Percentiles rank a stretch among this genome's conserved stretches.
These are phyloP conservation scores for Lutraria rhynchaena DNA, from an alignment of 1,140 invertebrate genomes.

Conservation along the genomic window DNA sequence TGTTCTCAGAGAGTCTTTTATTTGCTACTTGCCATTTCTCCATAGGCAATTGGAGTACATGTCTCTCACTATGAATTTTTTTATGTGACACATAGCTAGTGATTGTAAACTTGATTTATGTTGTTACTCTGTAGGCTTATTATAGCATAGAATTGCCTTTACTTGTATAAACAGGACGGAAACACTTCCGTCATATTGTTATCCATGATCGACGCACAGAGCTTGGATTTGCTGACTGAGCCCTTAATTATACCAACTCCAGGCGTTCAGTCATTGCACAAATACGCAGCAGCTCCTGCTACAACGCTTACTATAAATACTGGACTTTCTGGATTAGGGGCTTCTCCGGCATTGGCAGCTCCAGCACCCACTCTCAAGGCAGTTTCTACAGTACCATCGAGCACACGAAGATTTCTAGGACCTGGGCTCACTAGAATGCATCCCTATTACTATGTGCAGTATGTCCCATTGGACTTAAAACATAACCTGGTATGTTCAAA, in stretches of 20 bases:
- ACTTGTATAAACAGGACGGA: constrained; percentile 24
- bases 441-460: constrained; percentile 78
- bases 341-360: constrained; percentile 21
- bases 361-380: constrained; percentile 54
- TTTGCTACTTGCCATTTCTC: constrained; percentile 1
- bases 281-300: constrained; percentile 15
- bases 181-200: constrained; percentile 30
- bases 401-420: constrained; percentile 44
- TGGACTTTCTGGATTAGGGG: constrained; percentile 36
- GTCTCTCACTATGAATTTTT: constrained; percentile 15
- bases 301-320: constrained; percentile 49
- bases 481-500: constrained; percentile 60
- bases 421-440: constrained; percentile 73
- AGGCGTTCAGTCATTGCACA: constrained; percentile 35
- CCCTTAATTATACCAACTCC: constrained; percentile 36
- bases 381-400: constrained; percentile 17
- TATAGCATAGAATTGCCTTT: constrained; percentile 12
- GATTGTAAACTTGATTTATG: constrained; percentile 22
- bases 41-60: constrained; percentile 35
- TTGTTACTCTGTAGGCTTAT: not conserved
- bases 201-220: constrained; percentile 60
- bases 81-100: constrained; percentile 22
- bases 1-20: constrained; percentile 6
- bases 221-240: constrained; percentile 52
- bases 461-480: constrained; percentile 73